Conservation (phyloP, 2,888 invertebrate genomes). For the Pammene fasciana region DNA sequence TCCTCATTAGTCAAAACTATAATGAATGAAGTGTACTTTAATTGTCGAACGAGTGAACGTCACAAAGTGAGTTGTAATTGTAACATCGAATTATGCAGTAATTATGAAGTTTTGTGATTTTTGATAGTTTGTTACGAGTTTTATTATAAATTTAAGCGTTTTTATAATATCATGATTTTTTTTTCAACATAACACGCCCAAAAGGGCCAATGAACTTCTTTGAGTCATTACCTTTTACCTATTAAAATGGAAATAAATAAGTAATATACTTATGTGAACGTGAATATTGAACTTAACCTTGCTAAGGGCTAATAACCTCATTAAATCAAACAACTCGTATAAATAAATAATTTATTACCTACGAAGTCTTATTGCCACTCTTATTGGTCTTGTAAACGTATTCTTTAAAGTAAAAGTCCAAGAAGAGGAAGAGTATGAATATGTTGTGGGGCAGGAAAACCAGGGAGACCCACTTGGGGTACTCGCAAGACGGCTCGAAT, state of each 20-base stretch:
- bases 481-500: conserved; percentile 84
- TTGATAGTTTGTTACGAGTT: no score
- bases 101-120: no score
- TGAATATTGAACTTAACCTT: background rate
- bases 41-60: no score
- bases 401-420: conserved; percentile 87
- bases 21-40: no score
- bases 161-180: no score
- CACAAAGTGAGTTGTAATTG: no score
- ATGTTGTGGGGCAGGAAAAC: conserved; percentile 86
- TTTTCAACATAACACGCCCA: no score
- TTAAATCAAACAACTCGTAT: conserved; percentile 26
- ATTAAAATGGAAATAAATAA: background rate
- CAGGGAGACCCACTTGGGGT: conserved; percentile 84
- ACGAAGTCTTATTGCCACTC: conserved; percentile 56
- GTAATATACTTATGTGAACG: background rate
- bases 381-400: conserved; percentile 83
- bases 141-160: no score
- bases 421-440: conserved; percentile 86
- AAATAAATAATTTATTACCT: conserved; percentile 42
- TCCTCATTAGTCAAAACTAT: no score
- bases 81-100: no score
- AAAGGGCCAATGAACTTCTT: no score
- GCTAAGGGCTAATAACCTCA: background rate
- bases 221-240: no score